phyloP scores from a whole-genome alignment of 2,113 vertebrate genomes.

The Gambusia affinis region DNA sequence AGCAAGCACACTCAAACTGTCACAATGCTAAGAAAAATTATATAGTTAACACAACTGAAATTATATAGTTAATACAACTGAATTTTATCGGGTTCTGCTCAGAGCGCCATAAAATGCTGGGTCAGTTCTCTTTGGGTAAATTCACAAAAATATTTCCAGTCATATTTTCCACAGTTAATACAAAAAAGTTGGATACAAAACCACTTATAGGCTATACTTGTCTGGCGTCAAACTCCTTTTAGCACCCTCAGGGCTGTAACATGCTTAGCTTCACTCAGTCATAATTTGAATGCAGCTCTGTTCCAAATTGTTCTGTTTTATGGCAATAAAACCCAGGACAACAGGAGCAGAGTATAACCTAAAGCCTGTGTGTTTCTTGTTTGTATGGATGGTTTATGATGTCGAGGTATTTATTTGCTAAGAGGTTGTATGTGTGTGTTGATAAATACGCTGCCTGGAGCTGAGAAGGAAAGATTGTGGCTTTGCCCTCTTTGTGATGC shows the following conservation, averaged over 20 bases:
- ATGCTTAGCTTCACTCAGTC: slow-evolving; percentile 52
- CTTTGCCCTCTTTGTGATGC: slow-evolving; percentile 61
- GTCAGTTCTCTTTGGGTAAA: neutral
- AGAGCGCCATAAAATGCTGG: neutral
- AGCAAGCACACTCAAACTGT: too few relatives aligned
- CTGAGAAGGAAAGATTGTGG: slow-evolving; percentile 50
- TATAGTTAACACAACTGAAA: neutral
- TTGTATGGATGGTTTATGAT: slow-evolving; percentile 25
- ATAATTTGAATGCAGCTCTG: slow-evolving; percentile 46
- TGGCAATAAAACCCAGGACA: slow-evolving; percentile 9
- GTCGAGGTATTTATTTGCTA: slow-evolving; percentile 14
- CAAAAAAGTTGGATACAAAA: slow-evolving; percentile 16
- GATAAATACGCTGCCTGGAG: slow-evolving; percentile 55
- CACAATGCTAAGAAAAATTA: neutral
- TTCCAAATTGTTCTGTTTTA: slow-evolving; percentile 37
- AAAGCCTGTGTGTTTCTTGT: slow-evolving; percentile 31
- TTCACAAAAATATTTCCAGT: slow-evolving; percentile 15
- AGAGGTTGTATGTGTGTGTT: slow-evolving; percentile 18
- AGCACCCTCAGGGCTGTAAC: slow-evolving; percentile 32
- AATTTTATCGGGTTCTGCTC: neutral
- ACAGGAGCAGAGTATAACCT: slow-evolving; percentile 38
- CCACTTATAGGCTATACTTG: slow-evolving; percentile 20
- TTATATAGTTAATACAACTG: neutral
- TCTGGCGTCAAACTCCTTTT: slow-evolving; percentile 47
- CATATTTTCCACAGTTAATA: slow-evolving; percentile 22